Base-by-base conservation (phyloP, 2,113 vertebrate species). In the Formicarius rufipectus region DNA sequence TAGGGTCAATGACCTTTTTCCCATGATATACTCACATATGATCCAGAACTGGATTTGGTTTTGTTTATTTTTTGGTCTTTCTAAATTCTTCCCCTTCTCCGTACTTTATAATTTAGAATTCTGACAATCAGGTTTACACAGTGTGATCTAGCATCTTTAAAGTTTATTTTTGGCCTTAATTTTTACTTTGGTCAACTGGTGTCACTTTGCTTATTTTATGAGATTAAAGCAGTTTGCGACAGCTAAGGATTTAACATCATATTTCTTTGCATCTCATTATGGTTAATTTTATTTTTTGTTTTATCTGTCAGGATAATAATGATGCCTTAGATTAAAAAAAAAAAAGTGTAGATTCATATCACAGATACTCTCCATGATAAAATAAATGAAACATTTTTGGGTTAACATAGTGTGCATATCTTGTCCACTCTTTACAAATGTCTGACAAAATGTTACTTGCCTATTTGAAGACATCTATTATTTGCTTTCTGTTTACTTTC, bases 1-100 rank as follows among this genome's bases (percentile, higher is more conserved):
- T 81, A 93, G 77, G 90, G 71, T 88, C 72, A 28, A 10, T 78
- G 87, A 93, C 86, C 69, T 81, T 96, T 97, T 96, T 40, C 83
- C 58, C 55, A 63, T 85, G 50, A 71, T 52, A 53, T 66, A 59
- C n/a, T 71, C 31, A 45, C 3, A 4, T 91, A 49, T 79, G 50
- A 94, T 95, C 64, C 72, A 89, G 35, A 83, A 90, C 53, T 86
- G 40, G 52, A 24, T 78, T 87, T 35, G 35, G 6, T 80, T 90
- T 60, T 10, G 16, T 60, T 66, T 73, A n/a, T 0, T n/a, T 68
- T 78, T 87, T 60, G 62, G 24, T 85, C 33, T 76, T 90, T 45
- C 47, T 37, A 11, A 67, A 93, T 85, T 87, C 89, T 92, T 94
- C 44, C 47, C 45, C 67, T 69, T 88, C 24, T 93, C 66, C 84